phyloP scores from a whole-genome alignment of 1,140 invertebrate species.

The Drosophila sucinea region DNA sequence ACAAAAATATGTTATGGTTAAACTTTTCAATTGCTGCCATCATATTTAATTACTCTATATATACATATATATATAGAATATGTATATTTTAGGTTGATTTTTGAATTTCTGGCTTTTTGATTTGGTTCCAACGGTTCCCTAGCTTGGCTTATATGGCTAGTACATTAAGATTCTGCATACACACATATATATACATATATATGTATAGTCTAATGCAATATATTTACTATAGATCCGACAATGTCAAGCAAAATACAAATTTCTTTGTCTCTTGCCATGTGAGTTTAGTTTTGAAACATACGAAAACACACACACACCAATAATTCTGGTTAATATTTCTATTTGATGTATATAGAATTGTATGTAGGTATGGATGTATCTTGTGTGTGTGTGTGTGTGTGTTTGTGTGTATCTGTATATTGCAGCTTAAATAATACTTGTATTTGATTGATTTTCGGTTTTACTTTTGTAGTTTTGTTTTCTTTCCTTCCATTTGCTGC shows the following conservation, averaged over 20 bases:
- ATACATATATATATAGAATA: neutral
- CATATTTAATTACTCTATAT: neutral
- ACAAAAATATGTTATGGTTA: slow-evolving; percentile 60
- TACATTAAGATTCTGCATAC: slow-evolving; percentile 21
- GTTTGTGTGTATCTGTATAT: slow-evolving; percentile 54
- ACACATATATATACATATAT: slow-evolving; percentile 6
- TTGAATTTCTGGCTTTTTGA: slow-evolving; percentile 23
- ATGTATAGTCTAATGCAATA: neutral
- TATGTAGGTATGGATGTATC: neutral
- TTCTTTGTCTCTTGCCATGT: neutral
- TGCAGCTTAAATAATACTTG: slow-evolving; percentile 81
- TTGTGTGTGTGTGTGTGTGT: slow-evolving; percentile 42
- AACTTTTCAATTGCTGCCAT: neutral
- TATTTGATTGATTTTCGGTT: slow-evolving; percentile 82
- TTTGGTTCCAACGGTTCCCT: slow-evolving; percentile 47
- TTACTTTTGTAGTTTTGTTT: slow-evolving; percentile 58
- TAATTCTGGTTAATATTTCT: slow-evolving; percentile 45
- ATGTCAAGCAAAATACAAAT: slow-evolving; percentile 6
- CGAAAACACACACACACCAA: slow-evolving; percentile 25
- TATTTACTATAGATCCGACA: slow-evolving; percentile 1
- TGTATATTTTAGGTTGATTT: slow-evolving; percentile 7
- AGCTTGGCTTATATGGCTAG: slow-evolving; percentile 35
- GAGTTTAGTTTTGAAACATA: slow-evolving; percentile 13
- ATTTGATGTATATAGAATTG: slow-evolving; percentile 5
- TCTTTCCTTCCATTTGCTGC: slow-evolving; percentile 41